phyloP scores from a whole-genome alignment of 2,888 invertebrate species.

The Lithosia quadra region DNA sequence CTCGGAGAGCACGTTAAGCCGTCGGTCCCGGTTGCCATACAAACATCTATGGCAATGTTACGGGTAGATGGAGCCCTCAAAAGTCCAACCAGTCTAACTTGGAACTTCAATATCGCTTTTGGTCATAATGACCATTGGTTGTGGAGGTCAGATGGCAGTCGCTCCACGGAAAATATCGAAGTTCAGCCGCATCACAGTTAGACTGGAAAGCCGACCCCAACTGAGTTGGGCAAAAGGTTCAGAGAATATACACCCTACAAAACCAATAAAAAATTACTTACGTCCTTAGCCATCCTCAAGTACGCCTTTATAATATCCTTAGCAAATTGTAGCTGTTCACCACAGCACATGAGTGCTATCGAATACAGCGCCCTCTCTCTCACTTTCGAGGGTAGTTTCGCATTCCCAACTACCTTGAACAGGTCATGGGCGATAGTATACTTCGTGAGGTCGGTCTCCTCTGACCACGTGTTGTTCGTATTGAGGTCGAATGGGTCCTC shows the following conservation, averaged over 20 bases:
- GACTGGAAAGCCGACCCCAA: no score
- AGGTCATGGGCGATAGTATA: constrained; percentile 90
- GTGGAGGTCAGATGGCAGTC: no score
- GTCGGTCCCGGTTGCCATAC: no score
- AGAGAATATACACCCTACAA: not conserved
- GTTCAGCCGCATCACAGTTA: no score
- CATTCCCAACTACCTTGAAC: constrained; percentile 90
- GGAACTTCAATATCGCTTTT: no score
- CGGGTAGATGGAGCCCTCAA: no score
- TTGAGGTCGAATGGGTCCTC: constrained; percentile 76
- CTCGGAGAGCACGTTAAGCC: no score
- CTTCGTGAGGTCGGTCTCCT: constrained; percentile 85
- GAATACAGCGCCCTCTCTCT: constrained; percentile 92
- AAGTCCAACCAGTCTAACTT: no score
- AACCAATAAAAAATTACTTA: constrained; percentile 69
- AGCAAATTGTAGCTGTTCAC: constrained; percentile 92
- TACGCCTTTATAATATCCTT: constrained; percentile 92
- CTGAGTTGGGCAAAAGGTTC: no score
- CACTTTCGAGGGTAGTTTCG: constrained; percentile 90
- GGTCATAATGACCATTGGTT: no score
- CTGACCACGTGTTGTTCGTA: constrained; percentile 52
- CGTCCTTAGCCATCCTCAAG: constrained; percentile 92
- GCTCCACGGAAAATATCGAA: no score
- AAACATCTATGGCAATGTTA: no score
- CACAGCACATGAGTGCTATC: constrained; percentile 93